These are phyloP conservation scores for Ooceraea biroi DNA, from an alignment of 1,140 invertebrate species.

Conservation along the genomic window DNA sequence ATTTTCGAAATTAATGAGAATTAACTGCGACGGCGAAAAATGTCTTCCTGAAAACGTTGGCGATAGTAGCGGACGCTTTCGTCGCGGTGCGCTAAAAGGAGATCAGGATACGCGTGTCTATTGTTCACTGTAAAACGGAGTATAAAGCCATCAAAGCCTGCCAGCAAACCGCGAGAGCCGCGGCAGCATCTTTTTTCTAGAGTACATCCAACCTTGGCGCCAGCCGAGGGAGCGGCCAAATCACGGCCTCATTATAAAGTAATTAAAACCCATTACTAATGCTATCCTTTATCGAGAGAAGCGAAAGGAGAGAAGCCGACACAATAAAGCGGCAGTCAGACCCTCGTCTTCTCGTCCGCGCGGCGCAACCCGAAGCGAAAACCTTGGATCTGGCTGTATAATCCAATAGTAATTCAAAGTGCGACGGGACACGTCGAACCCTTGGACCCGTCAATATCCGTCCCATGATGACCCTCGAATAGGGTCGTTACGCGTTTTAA, in stretches of 20 bases:
- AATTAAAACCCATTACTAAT: conserved; percentile 87
- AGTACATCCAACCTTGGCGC: conserved; percentile 76
- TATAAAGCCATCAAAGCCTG: conserved; percentile 76
- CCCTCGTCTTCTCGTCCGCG: conserved; percentile 80
- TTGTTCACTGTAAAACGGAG: conserved; percentile 69
- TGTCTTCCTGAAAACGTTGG: not conserved
- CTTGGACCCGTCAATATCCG: conserved; percentile 83
- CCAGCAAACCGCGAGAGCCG: conserved; percentile 66
- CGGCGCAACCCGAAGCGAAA: conserved; percentile 71
- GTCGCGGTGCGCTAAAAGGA: not conserved
- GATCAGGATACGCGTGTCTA: conserved; percentile 3
- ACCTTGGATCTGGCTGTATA: conserved; percentile 77
- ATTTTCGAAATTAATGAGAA: not conserved
- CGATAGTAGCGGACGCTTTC: conserved; percentile 24
- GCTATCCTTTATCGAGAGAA: conserved; percentile 84
- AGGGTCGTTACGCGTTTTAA: conserved; percentile 66
- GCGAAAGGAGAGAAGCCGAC: conserved; percentile 80
- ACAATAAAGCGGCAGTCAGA: conserved; percentile 84
- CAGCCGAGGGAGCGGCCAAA: conserved; percentile 80
- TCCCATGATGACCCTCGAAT: conserved; percentile 77
- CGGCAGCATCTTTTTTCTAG: conserved; percentile 63
- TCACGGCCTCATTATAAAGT: conserved; percentile 86
- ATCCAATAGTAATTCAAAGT: conserved; percentile 79
- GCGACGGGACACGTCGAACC: conserved; percentile 67
- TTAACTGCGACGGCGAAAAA: not conserved